Evolutionary conservation across 2,888 invertebrate species (phyloP), one percentile per base, ranked within the genome.

Genomic region (Meteorus colon): DNA sequence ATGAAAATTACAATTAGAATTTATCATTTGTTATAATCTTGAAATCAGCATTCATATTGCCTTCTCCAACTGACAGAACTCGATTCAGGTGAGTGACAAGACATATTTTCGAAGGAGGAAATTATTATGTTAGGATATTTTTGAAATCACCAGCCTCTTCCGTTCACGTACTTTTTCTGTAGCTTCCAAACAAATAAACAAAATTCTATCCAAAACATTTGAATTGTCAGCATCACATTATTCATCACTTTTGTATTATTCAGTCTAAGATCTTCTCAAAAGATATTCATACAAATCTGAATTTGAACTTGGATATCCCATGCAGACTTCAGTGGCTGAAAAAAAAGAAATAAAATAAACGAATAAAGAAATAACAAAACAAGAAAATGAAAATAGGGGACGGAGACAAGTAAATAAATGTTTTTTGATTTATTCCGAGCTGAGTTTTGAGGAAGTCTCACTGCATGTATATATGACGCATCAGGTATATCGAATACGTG

Each of bases 251-350:
- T 75, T 45, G 51, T 31, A 65, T 60, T 71, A 75, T 75, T 67
- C 71, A 67, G 31, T n/a, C 16, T 14, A 55, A 67, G 60, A 71
- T 71, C 55, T 66, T 71, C 63, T 70, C 27, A 29, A 34, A 10
- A 34, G 70, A 70, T 70, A 31, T 45, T n/a, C 51, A 29, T 34
- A 34, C 24, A 41, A 37, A 75, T 60, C 66, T 75, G 72, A 75
- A 75, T 72, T 75, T 75, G 67, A 75, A 75, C 75, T 72, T 72
- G 72, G 34, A 60, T 37, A 59, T 41, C 34, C 71, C n/a, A 41
- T n/a, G 12, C 41, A 41, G 12, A 14, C 31, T 27, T 71, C n/a
- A 29, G 34, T 37, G 4, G 14, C 34, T 27, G 19, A 34, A 31
- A 70, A 70, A 59, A 55, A 24, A 27, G 24, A 34, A 59, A 70